Evolutionary conservation across 2,113 vertebrate species (phyloP).

Genomic region (Cisticola juncidis): DNA sequence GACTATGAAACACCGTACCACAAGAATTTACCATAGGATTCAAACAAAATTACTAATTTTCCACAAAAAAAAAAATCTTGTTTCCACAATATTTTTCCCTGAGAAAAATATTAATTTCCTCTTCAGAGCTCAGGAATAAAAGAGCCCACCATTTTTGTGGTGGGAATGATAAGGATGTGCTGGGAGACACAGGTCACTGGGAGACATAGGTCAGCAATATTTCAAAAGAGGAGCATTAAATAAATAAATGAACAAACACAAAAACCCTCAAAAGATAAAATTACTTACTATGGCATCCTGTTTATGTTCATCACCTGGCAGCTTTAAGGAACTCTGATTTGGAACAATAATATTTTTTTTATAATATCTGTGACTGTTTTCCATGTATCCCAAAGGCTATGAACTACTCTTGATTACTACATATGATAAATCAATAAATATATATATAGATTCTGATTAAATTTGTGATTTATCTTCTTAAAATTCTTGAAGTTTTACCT

Average conservation of each 20-base stretch:
- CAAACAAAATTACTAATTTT: background rate
- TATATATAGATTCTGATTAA: background rate
- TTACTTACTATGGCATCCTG: background rate
- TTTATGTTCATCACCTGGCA: background rate
- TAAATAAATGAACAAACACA: background rate
- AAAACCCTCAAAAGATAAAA: background rate
- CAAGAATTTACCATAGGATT: background rate
- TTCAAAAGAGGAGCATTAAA: background rate
- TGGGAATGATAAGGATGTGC: background rate
- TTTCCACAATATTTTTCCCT: background rate
- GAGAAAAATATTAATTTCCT: background rate
- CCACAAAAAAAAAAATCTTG: background rate
- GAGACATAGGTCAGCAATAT: fast-evolving
- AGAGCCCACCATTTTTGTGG: background rate
- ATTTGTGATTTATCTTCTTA: background rate
- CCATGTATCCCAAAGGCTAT: background rate
- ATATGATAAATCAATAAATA: background rate
- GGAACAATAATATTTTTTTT: background rate
- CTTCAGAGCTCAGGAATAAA: background rate
- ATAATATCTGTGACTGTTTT: fast-evolving
- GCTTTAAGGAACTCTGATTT: background rate
- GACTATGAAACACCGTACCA: background rate
- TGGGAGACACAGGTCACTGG: background rate
- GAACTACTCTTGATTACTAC: background rate
- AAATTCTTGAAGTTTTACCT: background rate